Percentiles rank a stretch among this genome's conserved stretches.
Evolutionary conservation across 2,888 invertebrate species (phyloP).

Genomic region (Monopis laevigella): DNA sequence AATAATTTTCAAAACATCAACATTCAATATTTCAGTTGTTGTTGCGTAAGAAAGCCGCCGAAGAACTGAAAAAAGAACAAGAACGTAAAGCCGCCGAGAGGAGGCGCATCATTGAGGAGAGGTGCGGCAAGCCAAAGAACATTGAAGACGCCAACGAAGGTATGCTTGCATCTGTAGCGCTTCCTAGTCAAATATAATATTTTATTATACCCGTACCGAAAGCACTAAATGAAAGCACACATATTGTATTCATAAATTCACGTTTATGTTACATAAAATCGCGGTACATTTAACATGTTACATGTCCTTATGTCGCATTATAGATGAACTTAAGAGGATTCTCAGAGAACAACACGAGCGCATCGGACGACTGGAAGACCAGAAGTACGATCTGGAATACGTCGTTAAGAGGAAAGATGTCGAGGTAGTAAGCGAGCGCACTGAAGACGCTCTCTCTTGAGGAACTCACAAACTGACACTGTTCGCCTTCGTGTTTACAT

Average conservation of each 20-base stretch:
- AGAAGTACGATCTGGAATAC: slow-evolving; percentile 99
- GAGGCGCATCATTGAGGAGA: slow-evolving; percentile 95
- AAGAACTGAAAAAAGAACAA: slow-evolving; percentile 99
- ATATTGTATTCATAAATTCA: neutral
- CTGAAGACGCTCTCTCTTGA: slow-evolving; percentile 39
- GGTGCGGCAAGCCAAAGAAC: slow-evolving; percentile 92
- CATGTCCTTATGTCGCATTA: slow-evolving; percentile 45
- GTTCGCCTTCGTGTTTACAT: slow-evolving; percentile 44
- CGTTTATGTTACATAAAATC: slow-evolving; percentile 5
- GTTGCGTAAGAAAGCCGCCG: slow-evolving; percentile 99
- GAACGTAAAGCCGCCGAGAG: slow-evolving; percentile 98
- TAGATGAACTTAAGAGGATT: slow-evolving; percentile 81
- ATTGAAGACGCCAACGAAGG: slow-evolving; percentile 95
- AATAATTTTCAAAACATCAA: slow-evolving; percentile 5
- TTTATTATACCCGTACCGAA: neutral
- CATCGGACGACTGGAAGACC: slow-evolving; percentile 88
- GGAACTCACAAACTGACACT: slow-evolving; percentile 54
- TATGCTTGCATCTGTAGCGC: slow-evolving; percentile 41
- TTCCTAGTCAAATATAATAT: neutral
- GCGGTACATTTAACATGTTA: slow-evolving; percentile 5
- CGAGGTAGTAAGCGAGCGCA: slow-evolving; percentile 81
- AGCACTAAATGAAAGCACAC: neutral
- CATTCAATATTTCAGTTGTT: slow-evolving; percentile 75
- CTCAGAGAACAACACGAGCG: slow-evolving; percentile 88
- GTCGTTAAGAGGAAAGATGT: slow-evolving; percentile 98